phyloP scores from a whole-genome alignment of 2,113 vertebrate genomes.

The Microcebus ravelobensis region DNA sequence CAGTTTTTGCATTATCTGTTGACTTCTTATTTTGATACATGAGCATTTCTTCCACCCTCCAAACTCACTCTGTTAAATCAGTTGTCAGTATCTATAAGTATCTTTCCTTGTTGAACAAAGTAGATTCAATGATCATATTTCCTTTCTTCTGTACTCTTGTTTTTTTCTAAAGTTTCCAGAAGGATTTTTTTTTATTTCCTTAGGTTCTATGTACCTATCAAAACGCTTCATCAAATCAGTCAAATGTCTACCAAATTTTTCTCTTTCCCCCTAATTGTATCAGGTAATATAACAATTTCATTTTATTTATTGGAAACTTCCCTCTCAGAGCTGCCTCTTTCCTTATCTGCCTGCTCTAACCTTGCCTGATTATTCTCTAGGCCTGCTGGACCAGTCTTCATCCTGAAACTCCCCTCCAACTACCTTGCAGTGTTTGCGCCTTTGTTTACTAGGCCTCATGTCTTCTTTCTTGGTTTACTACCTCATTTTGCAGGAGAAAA shows the following conservation, averaged over 20 bases:
- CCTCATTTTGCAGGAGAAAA: constrained; percentile 7
- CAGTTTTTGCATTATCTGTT: neutral
- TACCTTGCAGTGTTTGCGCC: neutral
- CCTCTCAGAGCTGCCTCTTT: neutral
- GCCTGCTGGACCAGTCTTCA: neutral
- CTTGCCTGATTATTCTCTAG: neutral
- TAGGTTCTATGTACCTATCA: neutral
- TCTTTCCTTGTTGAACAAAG: neutral
- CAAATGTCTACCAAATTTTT: neutral
- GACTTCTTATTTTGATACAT: neutral
- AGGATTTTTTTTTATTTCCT: neutral
- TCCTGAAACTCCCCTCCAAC: neutral
- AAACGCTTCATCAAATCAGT: neutral
- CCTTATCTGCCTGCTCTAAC: neutral
- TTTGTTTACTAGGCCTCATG: neutral
- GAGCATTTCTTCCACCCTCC: neutral
- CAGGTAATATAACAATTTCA: neutral
- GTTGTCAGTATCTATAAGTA: neutral
- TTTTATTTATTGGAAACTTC: neutral
- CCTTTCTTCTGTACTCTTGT: neutral
- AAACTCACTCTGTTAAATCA: neutral
- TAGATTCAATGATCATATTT: neutral
- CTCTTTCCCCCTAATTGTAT: neutral
- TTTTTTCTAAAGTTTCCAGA: neutral
- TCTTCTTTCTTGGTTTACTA: neutral